Evolutionary conservation across 1,140 invertebrate genomes (phyloP), one percentile per base, ranked within the genome.

Genomic region (Tetragonula clypearis): DNA sequence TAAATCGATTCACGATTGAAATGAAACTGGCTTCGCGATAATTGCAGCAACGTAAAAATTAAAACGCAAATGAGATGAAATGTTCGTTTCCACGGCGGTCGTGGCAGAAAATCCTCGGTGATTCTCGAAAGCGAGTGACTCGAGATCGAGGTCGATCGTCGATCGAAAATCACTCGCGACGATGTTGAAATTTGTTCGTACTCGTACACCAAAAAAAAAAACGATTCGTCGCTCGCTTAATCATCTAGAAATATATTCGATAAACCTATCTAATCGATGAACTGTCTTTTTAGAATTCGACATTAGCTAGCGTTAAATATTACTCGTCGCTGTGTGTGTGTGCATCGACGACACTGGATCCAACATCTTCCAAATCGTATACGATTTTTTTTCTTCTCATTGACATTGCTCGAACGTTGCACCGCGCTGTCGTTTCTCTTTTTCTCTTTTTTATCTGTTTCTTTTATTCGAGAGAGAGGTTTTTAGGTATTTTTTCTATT

Each of bases 121-220:
- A 65, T 56, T 2, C 4, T 15, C 21, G n/a, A 56, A 8, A 41
- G 15, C 85, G 60, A 85, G 82, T 86, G 88, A 78, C 55, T 62
- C 77, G 65, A 15, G 87, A 89, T 89, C 87, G 74, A 89, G 56
- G 35, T 23, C 26, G 30, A 60, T 68, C 86, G 55, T 89, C 82
- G 85, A 89, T 90, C 88, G 23, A 66, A 71, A 87, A 19, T 60
- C 88, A 89, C 82, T 85, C 79, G 79, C 58, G 30, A 79, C 19
- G 15, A 81, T 58, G 72, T 62, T 74, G 60, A 83, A 84, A 3
- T 35, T 35, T 65, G 30, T 62, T 49, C 68, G 14, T 49, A 76
- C 82, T 75, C 78, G 62, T 85, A 62, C 68, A 75, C 26, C 41
- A 82, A 56, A 21, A 80, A 88, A 82, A 56, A 21, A 80, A 88